These are phyloP conservation scores for Gallirallus australis DNA, from an alignment of 2,797 vertebrate species.

Conservation along the genomic window DNA sequence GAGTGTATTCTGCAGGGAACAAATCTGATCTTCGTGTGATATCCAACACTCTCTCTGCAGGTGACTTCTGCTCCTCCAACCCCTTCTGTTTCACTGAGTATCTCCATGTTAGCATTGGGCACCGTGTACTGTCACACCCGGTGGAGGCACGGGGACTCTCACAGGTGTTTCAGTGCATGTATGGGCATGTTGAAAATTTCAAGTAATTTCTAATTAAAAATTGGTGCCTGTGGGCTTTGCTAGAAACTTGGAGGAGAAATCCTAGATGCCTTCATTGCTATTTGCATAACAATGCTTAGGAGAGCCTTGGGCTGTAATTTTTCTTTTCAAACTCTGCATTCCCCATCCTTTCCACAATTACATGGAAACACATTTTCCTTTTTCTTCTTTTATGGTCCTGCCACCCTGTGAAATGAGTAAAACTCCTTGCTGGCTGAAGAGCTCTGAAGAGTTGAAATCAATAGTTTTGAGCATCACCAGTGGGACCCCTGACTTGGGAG, in stretches of 20 bases:
- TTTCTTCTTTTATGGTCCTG: conserved; percentile 28
- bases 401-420: background rate
- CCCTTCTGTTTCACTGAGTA: background rate
- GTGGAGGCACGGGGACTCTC: background rate
- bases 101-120: background rate
- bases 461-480: background rate
- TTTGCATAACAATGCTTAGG: conserved; percentile 65
- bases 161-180: conserved; percentile 13
- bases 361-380: conserved; percentile 18
- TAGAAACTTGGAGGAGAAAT: conserved; percentile 5
- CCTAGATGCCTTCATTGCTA: background rate
- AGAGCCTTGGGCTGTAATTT: conserved; percentile 57
- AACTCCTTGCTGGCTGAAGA: background rate
- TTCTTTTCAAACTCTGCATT: conserved; percentile 45
- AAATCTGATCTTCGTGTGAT: background rate
- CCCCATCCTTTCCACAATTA: conserved; percentile 29
- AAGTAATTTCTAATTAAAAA: conserved; percentile 67
- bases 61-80: background rate
- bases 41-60: background rate
- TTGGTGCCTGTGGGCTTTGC: conserved; percentile 39
- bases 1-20: background rate
- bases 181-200: background rate
- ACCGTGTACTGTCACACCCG: background rate
- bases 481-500: background rate
- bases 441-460: conserved; percentile 29